Evolutionary conservation across 2,888 invertebrate species (phyloP), one percentile per base, ranked within the genome.

Genomic region (Gymnosoma rotundatum): DNA sequence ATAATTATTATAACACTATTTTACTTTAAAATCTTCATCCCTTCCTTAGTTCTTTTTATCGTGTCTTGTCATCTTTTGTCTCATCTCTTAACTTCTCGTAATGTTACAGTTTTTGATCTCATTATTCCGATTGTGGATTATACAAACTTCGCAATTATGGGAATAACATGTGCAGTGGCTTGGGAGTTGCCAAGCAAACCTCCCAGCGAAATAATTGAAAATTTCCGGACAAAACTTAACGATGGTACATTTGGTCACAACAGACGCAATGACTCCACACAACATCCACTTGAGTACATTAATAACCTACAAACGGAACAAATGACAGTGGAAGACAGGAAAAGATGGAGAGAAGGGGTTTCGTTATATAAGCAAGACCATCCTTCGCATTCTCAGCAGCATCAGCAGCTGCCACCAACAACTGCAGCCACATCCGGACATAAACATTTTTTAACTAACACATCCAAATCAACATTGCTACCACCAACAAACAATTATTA

Each of bases 81-180:
- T 48, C 2, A 21, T 48, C 0, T 48, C 16, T 45, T 16, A 70
- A 78, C 52, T 58, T 60, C 56, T 82, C 69, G 73, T 63, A 42
- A 50, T 48, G 63, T 56, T 67, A 64, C 74, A 89, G 92, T 90
- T 76, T 91, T 90, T 82, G 92, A 92, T 88, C 88, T 92, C 86
- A 92, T 92, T 86, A 90, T 92, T 86, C 91, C 91, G 82, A 90
- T 92, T 80, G 89, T 92, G 48, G 92, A 92, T 86, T 92, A 91
- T 75, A 92, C 90, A 42, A 92, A 91, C 83, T 91, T 89, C 60
- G 94, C 95, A 83, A 93, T 95, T 14, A 93, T 95, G 88, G 96
- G 96, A 7, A 93, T 95, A 84, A 96, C 96, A 0, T 95, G 95
- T 2, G 96, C 96, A 0, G 92, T 96, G 86, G 96, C 96, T 8